Evolutionary conservation across 53 echinoderm and acorn worm genomes (phyloP), one percentile per base, ranked within the genome.

Genomic region (Mesocentrotus franciscanus): DNA sequence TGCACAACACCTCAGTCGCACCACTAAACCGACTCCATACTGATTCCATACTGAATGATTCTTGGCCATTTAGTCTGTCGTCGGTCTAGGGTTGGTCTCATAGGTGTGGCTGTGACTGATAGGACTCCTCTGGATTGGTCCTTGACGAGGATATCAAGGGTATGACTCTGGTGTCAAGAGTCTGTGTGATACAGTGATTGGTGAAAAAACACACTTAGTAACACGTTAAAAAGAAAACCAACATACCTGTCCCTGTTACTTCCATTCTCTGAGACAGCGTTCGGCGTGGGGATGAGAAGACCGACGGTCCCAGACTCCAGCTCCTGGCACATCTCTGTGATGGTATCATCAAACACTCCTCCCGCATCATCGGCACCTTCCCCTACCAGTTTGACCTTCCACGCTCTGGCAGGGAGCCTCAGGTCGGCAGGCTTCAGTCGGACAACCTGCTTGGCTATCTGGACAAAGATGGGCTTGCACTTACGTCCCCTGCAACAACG

Each of bases 311-410:
- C 99, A 56, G 98, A 96, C 96, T 99, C 98, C 62, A 99, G 79
- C 95, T 99, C 99, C 85, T 99, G 99, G 91, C 99, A 99, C 98
- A 99, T 99, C 78, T 99, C 99, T 2, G 99, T 99, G 95, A 99
- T 99, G 91, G 99, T 99, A 85, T 99, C 99, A 79, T 99, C 99
- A 96, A 99, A 99, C 56, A 99, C 99, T 4, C 99, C 99, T 15
- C 99, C 99, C 0, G 99, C 99, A 94, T 99, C 99, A 84, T 99
- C 99, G 0, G 99, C 99, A 56, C 99, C 99, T 66, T 99, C 99
- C 24, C 99, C 99, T 18, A 99, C 98, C 94, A 99, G 95, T 89
- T 99, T 99, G 39, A 99, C 99, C 97, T 99, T 99, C 99, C 99
- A 99, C 0, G 99, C 99, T 78, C 99, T 95, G 59, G 99, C 98